These are phyloP conservation scores for Ernsta delagoae DNA, from an alignment of 2,888 invertebrate genomes.

Conservation along the genomic window DNA sequence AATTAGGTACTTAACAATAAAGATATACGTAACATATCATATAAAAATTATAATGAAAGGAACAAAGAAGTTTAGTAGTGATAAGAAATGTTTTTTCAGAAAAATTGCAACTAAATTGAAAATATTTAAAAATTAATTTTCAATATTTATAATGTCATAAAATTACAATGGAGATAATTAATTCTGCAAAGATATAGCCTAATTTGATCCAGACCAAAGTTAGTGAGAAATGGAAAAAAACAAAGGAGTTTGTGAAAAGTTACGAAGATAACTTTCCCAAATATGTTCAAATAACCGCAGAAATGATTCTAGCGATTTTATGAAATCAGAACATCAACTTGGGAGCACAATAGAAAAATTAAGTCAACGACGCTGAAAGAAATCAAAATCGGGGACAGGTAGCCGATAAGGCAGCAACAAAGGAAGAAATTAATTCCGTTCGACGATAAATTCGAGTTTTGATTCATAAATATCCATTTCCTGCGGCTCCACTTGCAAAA, in stretches of 20 bases:
- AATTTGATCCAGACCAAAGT: too few species aligned
- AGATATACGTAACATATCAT: too few species aligned
- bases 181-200: too few species aligned
- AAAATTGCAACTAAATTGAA: too few species aligned
- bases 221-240: too few species aligned
- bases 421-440: constrained; percentile 72
- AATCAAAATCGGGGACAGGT: constrained; percentile 69
- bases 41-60: too few species aligned
- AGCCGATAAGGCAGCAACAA: constrained; percentile 73
- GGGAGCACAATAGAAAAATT: constrained; percentile 48
- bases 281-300: constrained; percentile 14
- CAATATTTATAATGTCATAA: too few species aligned
- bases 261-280: neutral
- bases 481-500: constrained; percentile 8
- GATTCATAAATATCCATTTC: constrained; percentile 58
- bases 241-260: neutral
- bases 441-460: constrained; percentile 74
- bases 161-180: too few species aligned
- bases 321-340: constrained; percentile 41
- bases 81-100: too few species aligned
- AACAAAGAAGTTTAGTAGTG: too few species aligned
- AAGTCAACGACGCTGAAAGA: constrained; percentile 52
- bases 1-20: too few species aligned
- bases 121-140: too few species aligned
- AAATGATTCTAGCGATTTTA: constrained; percentile 21